Conservation (phyloP, 1,140 invertebrate species). For the Drosophila subobscura region DNA sequence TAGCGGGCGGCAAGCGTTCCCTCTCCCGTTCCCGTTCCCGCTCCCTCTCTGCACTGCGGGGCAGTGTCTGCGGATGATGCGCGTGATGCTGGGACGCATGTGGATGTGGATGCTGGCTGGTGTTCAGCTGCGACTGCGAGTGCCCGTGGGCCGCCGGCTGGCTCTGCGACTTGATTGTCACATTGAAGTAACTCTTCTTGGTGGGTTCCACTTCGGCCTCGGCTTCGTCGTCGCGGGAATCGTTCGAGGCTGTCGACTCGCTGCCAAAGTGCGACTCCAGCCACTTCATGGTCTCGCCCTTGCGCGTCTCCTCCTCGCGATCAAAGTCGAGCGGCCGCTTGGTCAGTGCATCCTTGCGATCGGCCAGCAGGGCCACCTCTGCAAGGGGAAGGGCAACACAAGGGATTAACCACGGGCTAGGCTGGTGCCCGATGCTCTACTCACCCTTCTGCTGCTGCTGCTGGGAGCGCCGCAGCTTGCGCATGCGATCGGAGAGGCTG, state of each 20-base stretch:
- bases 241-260: slow-evolving; percentile 90
- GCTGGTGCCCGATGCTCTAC: neutral
- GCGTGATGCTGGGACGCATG: slow-evolving; percentile 13
- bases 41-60: slow-evolving; percentile 50
- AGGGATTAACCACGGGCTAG: neutral
- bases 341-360: slow-evolving; percentile 91
- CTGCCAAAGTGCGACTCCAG: slow-evolving; percentile 95
- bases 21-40: slow-evolving; percentile 20
- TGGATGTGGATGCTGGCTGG: slow-evolving; percentile 21
- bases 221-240: slow-evolving; percentile 85
- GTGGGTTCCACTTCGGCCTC: slow-evolving; percentile 86
- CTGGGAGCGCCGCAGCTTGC: slow-evolving; percentile 86
- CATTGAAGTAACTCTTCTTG: slow-evolving; percentile 89
- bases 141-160: slow-evolving; percentile 61
- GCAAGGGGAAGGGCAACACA: slow-evolving; percentile 1
- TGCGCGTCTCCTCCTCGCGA: slow-evolving; percentile 93
- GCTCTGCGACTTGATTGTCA: slow-evolving; percentile 89
- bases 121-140: slow-evolving; percentile 27
- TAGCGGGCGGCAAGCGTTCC: slow-evolving; percentile 1
- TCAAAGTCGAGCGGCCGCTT: slow-evolving; percentile 92
- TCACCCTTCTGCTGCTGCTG: slow-evolving; percentile 84
- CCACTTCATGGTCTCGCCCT: slow-evolving; percentile 95
- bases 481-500: slow-evolving; percentile 89
- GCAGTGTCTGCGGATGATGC: slow-evolving; percentile 60
- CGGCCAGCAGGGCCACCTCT: slow-evolving; percentile 85